Evolutionary conservation across 2,888 invertebrate species (phyloP), one percentile per base, ranked within the genome.

Genomic region (Disparrhopalites patrizii): DNA sequence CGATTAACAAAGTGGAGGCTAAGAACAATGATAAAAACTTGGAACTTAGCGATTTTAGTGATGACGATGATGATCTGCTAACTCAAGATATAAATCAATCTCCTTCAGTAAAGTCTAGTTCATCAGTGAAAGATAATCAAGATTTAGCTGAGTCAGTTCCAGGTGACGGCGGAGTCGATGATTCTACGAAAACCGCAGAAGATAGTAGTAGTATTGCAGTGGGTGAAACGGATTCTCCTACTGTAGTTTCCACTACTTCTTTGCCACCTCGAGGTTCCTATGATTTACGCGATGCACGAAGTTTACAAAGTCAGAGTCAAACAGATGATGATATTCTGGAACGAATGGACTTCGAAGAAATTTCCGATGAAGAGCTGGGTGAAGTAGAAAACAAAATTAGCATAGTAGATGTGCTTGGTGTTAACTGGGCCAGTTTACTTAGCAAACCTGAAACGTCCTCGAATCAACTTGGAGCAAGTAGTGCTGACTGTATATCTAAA

Each of bases 361-460:
- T 92, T 76, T 91, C 91, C 18, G 92, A 93, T 79, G 92, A 91
- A 60, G 93, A 93, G 79, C 80, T 92, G 36, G 92, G 93, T 18
- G 75, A 76, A 78, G 91, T 91, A 77, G 89, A 91, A 76, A 84
- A 88, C 15, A 85, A 84, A 76, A 82, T 84, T 43, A 77, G 89
- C 36, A 84, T 93, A 69, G 92, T 92, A 4, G 93, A 94, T 80
- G 92, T 92, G n/a, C 81, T 95, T 30, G 93, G 93, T n/a, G 93
- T 95, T 1, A 93, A 95, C 80, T 94, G 94, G 94, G 89, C 91
- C 13, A 91, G 91, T 78, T 82, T 95, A 52, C 88, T 91, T 0
- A 67, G 71, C 43, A 91, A 91, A 79, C 88, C 89, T 4, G 83
- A 85, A 36, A 83, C 83, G 1, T 83, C 47, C 75, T 77, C 1